Base-by-base conservation (phyloP, 2,797 vertebrate species). In the Enteromius unitaeniatus region DNA sequence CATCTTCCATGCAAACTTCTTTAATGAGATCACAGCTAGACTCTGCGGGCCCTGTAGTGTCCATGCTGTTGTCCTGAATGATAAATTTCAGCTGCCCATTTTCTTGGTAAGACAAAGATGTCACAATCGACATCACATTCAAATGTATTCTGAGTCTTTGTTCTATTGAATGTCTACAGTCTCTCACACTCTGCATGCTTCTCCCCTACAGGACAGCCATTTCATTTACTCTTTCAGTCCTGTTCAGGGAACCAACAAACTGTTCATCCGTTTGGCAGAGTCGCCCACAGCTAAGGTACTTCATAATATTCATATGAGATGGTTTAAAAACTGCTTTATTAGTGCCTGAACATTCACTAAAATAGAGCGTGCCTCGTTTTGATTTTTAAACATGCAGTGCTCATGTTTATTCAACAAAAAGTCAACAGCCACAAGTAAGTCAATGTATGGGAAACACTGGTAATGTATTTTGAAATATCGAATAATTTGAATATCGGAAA, bases 171-270 rank as follows among this genome's bases (percentile, higher is more conserved):
- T 37, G 21, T 67, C 34, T 79, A n/a, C 64, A 31, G 28, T 62
- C n/a, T 58, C 70, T 78, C 79, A 83, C 72, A 74, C 82, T 19
- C 0, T 84, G 60, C 62, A 42, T 90, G 4, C 91, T 79, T 67
- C 68, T 86, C 64, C 82, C 10, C 28, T 86, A 53, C 83, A 99
- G 98, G 97, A 99, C 7, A 98, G 97, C 93, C 97, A 99, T 92
- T 99, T 99, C 94, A 98, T 99, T 94, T 99, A 99, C 93, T 99
- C 97, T 67, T 99, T 99, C 94, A 98, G 94, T 85, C 98, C 98
- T 1, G 90, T 93, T 70, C 93, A 93, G 88, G 98, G 98, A 81
- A 88, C 94, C 90, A 99, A 99, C 93, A 98, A 95, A 88, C 95
- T 99, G 85, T 98, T 97, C 88, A 96, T 99, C 89, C 96, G 97